Evolutionary conservation across 2,113 vertebrate species (phyloP).

Genomic region (Stercorarius parasiticus): DNA sequence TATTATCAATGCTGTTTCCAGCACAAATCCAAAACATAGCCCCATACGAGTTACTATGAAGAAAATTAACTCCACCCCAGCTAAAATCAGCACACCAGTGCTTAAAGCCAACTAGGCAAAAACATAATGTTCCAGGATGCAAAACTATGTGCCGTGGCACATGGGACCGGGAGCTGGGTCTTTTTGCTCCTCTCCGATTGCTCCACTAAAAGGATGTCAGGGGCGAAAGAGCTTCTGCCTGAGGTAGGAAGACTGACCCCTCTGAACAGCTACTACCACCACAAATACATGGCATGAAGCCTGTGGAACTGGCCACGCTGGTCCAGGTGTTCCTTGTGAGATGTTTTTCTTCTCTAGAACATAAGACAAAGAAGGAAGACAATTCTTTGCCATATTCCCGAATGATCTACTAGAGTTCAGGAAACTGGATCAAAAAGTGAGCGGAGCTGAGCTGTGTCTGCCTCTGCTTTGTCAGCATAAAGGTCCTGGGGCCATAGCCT

Average conservation of each 20-base stretch:
- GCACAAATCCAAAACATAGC: neutral
- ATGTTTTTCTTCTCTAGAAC: neutral
- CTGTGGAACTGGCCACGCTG: neutral
- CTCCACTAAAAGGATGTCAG: neutral
- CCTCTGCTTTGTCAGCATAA: neutral
- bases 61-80: neutral
- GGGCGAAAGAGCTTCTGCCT: neutral
- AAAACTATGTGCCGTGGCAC: neutral
- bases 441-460: neutral
- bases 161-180: neutral
- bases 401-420: neutral
- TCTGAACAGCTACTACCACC: neutral
- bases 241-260: neutral
- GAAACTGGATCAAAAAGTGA: neutral
- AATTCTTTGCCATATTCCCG: neutral
- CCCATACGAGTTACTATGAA: neutral
- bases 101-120: neutral
- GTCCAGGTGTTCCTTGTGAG: neutral
- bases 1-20: neutral
- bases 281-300: neutral
- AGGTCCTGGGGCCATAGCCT: neutral
- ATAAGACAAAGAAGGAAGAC: neutral
- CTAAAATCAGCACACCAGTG: neutral
- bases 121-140: neutral
- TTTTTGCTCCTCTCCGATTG: neutral